These are phyloP conservation scores for Musca vetustissima DNA, from an alignment of 1,140 invertebrate genomes.

Conservation along the genomic window DNA sequence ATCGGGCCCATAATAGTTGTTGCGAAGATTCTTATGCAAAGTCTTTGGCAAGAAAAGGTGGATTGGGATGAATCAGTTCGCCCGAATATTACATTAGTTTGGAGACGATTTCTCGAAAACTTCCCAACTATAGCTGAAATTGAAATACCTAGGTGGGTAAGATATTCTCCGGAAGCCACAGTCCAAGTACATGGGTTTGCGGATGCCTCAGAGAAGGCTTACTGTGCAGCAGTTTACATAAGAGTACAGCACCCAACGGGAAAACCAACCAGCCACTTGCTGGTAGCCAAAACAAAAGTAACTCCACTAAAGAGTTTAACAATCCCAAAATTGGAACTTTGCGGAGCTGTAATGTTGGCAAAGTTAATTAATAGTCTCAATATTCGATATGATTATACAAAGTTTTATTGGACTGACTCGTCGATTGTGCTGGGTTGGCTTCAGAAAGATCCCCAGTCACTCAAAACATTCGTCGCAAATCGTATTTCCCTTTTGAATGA, in stretches of 20 bases:
- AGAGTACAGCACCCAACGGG: neutral
- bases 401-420: conserved; percentile 15
- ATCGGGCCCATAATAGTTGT: neutral
- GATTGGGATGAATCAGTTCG: neutral
- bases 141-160: neutral
- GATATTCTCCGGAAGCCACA: neutral
- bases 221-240: neutral
- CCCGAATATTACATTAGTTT: neutral
- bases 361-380: neutral
- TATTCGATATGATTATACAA: neutral
- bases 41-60: neutral
- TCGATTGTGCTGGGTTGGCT: conserved; percentile 12
- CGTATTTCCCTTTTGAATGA: neutral
- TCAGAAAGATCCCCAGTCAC: neutral
- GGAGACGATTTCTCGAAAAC: neutral
- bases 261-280: no score
- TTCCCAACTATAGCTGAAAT: neutral
- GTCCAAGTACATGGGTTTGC: neutral
- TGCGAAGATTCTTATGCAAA: neutral
- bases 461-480: conserved; percentile 15
- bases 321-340: neutral
- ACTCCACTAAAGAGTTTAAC: neutral
- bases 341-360: neutral
- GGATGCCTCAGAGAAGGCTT: neutral
- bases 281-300: neutral